Percentiles rank a stretch among this genome's conserved stretches.
Evolutionary conservation across 2,113 vertebrate species (phyloP).

Genomic region (Oncorhynchus masou): DNA sequence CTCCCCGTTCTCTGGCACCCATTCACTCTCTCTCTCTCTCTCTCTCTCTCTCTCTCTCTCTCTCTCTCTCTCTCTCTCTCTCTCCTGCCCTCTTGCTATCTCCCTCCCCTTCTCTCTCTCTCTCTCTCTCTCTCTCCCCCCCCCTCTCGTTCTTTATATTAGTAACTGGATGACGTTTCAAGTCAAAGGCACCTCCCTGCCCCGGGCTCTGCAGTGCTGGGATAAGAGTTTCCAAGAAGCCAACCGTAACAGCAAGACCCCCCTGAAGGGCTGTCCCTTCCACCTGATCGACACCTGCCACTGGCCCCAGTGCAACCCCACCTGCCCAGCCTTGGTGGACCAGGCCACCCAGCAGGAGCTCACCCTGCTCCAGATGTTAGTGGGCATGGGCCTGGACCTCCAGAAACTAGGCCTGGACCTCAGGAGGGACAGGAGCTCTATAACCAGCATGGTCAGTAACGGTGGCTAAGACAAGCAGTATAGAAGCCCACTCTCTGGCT

Average conservation of each 20-base stretch:
- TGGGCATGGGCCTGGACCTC: conserved; percentile 76
- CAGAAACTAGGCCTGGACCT: conserved; percentile 73
- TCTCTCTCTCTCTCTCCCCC: too few relatives aligned
- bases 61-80: background rate
- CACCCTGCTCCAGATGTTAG: conserved; percentile 76
- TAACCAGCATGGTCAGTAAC: conserved; percentile 70
- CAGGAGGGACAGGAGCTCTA: conserved; percentile 60
- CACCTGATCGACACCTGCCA: conserved; percentile 79
- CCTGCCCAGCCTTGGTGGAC: conserved; percentile 77
- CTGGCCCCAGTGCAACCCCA: conserved; percentile 82
- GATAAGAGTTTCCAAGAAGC: conserved; percentile 78
- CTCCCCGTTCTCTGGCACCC: background rate
- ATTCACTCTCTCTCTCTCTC: background rate
- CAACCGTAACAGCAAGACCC: conserved; percentile 69
- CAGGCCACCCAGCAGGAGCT: conserved; percentile 76
- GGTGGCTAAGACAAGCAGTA: conserved; percentile 66
- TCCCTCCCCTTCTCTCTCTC: too few relatives aligned
- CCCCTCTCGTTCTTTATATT: background rate
- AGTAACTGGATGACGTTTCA: conserved; percentile 81
- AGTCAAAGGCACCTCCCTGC: conserved; percentile 74
- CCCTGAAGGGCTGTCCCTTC: conserved; percentile 77
- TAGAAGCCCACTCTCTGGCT: background rate
- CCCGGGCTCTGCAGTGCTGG: conserved; percentile 81
- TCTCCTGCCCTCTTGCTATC: too few relatives aligned
- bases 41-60: background rate